phyloP scores from a whole-genome alignment of 1,140 invertebrate genomes.

The Globodera ellingtonae region DNA sequence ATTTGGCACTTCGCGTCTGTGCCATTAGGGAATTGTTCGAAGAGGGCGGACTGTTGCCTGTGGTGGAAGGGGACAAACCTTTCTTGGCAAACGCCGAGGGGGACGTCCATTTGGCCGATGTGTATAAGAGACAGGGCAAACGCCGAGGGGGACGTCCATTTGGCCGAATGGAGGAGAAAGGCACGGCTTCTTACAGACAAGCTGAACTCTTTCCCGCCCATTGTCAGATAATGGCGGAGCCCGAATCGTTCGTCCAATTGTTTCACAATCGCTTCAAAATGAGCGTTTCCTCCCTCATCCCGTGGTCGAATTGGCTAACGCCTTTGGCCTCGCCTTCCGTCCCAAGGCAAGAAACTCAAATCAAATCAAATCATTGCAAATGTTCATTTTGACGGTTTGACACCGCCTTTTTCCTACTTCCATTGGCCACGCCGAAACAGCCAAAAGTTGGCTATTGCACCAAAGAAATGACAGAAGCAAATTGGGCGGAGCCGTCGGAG shows the following conservation, averaged over 20 bases:
- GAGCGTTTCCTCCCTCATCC: slow-evolving; percentile 40
- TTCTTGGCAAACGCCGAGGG: slow-evolving; percentile 25
- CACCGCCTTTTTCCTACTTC: slow-evolving; percentile 43
- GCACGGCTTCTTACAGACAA: neutral
- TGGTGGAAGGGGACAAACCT: slow-evolving; percentile 32
- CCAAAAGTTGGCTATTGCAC: slow-evolving; percentile 20
- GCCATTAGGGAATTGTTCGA: slow-evolving; percentile 43
- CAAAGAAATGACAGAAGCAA: slow-evolving; percentile 40
- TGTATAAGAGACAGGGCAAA: no score
- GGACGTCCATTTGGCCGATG: slow-evolving; percentile 34
- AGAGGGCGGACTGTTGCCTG: slow-evolving; percentile 41
- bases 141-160: slow-evolving; percentile 27
- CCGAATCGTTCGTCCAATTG: slow-evolving; percentile 32
- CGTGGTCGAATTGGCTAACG: slow-evolving; percentile 51
- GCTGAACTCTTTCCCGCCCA: neutral
- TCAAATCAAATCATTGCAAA: neutral
- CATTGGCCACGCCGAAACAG: neutral
- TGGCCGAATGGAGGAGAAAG: slow-evolving; percentile 44
- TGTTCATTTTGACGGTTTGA: slow-evolving; percentile 30
- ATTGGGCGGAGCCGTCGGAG: slow-evolving; percentile 36
- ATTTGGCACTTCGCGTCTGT: slow-evolving; percentile 40
- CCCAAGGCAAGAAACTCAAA: slow-evolving; percentile 24
- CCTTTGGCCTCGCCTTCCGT: slow-evolving; percentile 17
- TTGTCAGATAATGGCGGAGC: slow-evolving; percentile 31
- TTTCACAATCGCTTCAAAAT: slow-evolving; percentile 34